These are phyloP conservation scores for Myotis findleyi DNA, from an alignment of 2,797 vertebrate genomes.

Conservation along the genomic window DNA sequence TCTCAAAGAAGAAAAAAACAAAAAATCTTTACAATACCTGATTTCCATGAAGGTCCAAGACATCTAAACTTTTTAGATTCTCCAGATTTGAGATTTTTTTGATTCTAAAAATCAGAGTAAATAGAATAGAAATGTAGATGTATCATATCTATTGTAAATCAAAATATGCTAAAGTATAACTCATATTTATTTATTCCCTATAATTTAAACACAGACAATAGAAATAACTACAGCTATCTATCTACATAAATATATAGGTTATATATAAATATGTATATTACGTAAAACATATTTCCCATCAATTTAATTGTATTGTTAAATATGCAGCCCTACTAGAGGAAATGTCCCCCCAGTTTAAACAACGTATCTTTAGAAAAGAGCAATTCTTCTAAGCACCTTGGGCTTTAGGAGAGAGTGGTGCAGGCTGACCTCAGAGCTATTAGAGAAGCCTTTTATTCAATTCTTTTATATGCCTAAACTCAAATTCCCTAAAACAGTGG, in stretches of 20 bases:
- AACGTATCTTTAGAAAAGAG: neutral
- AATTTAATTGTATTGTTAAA: slow-evolving; percentile 14
- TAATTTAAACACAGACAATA: neutral
- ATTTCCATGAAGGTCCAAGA: slow-evolving; percentile 97
- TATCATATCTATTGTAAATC: neutral
- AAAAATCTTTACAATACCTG: slow-evolving; percentile 89
- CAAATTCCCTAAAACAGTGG: neutral
- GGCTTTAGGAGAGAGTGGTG: neutral
- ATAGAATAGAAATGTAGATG: slow-evolving; percentile 7
- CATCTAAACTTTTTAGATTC: slow-evolving; percentile 92
- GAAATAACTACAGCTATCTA: neutral
- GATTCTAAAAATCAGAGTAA: slow-evolving; percentile 90
- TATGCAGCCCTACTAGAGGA: neutral
- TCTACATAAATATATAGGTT: neutral
- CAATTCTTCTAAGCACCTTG: neutral
- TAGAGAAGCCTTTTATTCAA: neutral
- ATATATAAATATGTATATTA: neutral
- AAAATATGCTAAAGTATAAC: neutral
- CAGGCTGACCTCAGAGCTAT: neutral
- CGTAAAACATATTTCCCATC: slow-evolving; percentile 13
- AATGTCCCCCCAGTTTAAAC: neutral
- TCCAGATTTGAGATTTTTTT: slow-evolving; percentile 93
- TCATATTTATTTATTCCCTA: slow-evolving; percentile 47
- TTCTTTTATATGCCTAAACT: neutral
- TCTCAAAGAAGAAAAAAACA: neutral